Base-by-base conservation (phyloP, 2,113 vertebrate species). In the Odocoileus virginianus region DNA sequence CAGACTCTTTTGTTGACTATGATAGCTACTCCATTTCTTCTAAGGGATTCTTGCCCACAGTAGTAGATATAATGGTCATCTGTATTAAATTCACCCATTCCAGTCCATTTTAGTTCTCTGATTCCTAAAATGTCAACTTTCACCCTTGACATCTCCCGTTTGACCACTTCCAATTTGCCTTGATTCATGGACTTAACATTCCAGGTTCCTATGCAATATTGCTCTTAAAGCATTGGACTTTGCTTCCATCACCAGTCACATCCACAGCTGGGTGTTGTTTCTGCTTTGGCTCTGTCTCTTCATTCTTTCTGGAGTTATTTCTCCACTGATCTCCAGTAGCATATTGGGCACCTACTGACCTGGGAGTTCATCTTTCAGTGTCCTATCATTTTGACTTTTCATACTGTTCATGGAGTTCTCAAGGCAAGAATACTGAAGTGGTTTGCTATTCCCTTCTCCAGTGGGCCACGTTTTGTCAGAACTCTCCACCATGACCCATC, bases 1-100 rank as follows among this genome's bases (percentile, higher is more conserved):
- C 1, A 0, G 30, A 33, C 14, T 61, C 1, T 64, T 64, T 64
- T n/a, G 61, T 64, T 64, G 15, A 64, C 61, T 8, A 9, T 17
- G 30, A 64, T n/a, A 7, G 30, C 15, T 16, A 64, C 33, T 64
- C 61, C 61, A 64, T n/a, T 64, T 64, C 30, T 64, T n/a, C 30
- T n/a, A 8, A n/a, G 33, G 3, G 33, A 9, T 64, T 64, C 61
- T 4, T 64, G 15, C 61, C 30, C 61, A n/a, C 61, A n/a, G 14
- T n/a, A 17, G 15, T 64, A n/a, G 61, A 64, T n/a, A 64, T n/a
- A 64, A n/a, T n/a, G 33, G 30, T n/a, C 33, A 64, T 64, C 15
- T 64, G 61, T 4, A 15, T 64, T 64, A 64, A 17, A 9, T 64
- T 64, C 61, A 64, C 15, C 15, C 30, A 64, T 64, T n/a, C 4